These are phyloP conservation scores for Scomber japonicus DNA, from an alignment of 2,113 vertebrate genomes.

Conservation along the genomic window DNA sequence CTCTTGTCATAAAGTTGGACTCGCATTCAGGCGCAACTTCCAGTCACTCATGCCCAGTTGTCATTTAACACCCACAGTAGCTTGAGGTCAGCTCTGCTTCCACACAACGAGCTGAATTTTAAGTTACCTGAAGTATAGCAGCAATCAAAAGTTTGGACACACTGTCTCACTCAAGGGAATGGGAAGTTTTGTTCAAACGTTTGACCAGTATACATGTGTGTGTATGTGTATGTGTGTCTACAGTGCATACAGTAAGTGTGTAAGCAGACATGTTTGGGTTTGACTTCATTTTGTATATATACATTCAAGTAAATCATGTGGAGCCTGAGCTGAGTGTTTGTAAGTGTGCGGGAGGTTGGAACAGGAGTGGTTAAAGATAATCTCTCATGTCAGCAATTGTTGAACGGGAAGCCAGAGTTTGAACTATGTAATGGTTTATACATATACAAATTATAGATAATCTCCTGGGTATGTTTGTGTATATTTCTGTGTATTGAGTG, in stretches of 20 bases:
- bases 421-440: slow-evolving; percentile 52
- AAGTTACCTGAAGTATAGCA: slow-evolving; percentile 17
- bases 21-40: slow-evolving; percentile 15
- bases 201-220: neutral
- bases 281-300: slow-evolving; percentile 49
- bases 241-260: neutral
- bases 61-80: slow-evolving; percentile 57
- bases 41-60: slow-evolving; percentile 34
- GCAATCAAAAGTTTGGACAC: too few species aligned
- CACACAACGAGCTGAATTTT: slow-evolving; percentile 7
- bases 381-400: slow-evolving; percentile 59
- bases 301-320: slow-evolving; percentile 56
- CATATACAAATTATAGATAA: slow-evolving; percentile 56
- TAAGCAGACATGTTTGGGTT: slow-evolving; percentile 50
- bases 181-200: too few species aligned
- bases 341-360: slow-evolving; percentile 29
- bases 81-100: slow-evolving; percentile 38
- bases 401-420: slow-evolving; percentile 40
- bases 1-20: slow-evolving; percentile 43
- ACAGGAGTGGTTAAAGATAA: slow-evolving; percentile 33
- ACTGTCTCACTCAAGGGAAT: too few species aligned
- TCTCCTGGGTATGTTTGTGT: slow-evolving; percentile 38
- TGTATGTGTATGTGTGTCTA: neutral
- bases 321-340: slow-evolving; percentile 44
- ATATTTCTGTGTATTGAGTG: slow-evolving; percentile 22